phyloP scores from a whole-genome alignment of 2,888 invertebrate species.

The Melipona bicolor region DNA sequence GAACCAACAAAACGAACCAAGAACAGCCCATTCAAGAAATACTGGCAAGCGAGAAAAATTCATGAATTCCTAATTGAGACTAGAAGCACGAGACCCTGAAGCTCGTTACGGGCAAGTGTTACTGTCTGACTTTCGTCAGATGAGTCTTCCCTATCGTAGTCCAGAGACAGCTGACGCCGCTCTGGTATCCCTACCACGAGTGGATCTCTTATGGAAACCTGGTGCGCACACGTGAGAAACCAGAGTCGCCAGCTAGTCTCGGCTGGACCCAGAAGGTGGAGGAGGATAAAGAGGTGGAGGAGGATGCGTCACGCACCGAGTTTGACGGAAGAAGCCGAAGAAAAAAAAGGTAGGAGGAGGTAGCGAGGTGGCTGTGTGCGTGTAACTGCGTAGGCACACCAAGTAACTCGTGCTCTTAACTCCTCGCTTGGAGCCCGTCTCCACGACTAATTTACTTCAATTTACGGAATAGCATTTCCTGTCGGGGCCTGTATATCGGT shows the following conservation, averaged over 20 bases:
- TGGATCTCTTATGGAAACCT: constrained; percentile 62
- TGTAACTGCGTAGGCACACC: constrained; percentile 78
- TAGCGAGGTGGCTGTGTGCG: constrained; percentile 56
- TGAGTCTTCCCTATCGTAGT: constrained; percentile 41
- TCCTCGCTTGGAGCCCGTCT: constrained; percentile 66
- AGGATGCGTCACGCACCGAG: constrained; percentile 73
- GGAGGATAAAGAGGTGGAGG: constrained; percentile 59
- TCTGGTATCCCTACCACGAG: constrained; percentile 33
- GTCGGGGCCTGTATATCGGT: constrained; percentile 74
- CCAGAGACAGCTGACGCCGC: constrained; percentile 56
- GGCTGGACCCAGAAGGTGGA: constrained; percentile 60
- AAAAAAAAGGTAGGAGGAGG: constrained; percentile 36
- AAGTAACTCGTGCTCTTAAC: constrained; percentile 72
- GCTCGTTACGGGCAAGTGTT: constrained; percentile 55
- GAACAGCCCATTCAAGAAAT: constrained; percentile 22
- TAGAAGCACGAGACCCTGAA: constrained; percentile 57
- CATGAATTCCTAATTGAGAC: constrained; percentile 50
- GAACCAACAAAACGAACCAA: not conserved
- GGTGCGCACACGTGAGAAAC: constrained; percentile 66
- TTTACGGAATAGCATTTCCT: constrained; percentile 82
- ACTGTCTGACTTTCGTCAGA: constrained; percentile 50
- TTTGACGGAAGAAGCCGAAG: constrained; percentile 66
- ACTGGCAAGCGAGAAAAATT: constrained; percentile 45
- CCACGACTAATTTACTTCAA: constrained; percentile 79
- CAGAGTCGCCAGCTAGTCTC: constrained; percentile 78